phyloP scores from a whole-genome alignment of 2,113 vertebrate genomes.

The Morone saxatilis region DNA sequence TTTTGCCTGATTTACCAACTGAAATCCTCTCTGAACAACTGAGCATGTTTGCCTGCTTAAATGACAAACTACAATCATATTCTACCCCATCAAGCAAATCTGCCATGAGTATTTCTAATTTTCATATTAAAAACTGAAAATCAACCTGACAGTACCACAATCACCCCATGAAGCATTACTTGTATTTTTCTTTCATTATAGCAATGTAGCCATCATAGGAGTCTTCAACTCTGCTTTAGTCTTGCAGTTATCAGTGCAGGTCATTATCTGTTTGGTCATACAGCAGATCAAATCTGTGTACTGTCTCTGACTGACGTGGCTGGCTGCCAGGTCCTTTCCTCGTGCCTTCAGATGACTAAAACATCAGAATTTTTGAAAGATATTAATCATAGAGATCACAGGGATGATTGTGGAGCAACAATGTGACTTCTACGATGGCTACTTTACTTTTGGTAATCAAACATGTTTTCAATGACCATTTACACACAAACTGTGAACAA shows the following conservation, averaged over 20 bases:
- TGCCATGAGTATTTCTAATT: conserved; percentile 6
- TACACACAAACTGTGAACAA: conserved; percentile 52
- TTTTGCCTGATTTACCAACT: neutral
- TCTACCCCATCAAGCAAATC: neutral
- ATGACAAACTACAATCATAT: neutral
- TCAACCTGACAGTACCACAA: neutral
- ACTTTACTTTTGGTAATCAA: conserved; percentile 11
- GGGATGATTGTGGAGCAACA: neutral
- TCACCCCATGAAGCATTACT: neutral
- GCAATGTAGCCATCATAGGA: conserved; percentile 12
- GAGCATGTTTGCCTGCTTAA: neutral
- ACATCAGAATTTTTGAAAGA: conserved; percentile 20
- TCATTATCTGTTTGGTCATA: conserved; percentile 18
- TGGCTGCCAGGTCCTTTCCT: conserved; percentile 34
- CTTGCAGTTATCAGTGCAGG: conserved; percentile 9
- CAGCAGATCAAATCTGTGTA: conserved; percentile 29
- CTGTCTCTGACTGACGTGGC: conserved; percentile 14
- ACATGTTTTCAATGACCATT: conserved; percentile 41
- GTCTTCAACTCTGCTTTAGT: neutral
- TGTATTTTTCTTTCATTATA: neutral
- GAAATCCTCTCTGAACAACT: neutral
- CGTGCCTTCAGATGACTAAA: conserved; percentile 60
- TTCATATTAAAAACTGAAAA: conserved; percentile 15
- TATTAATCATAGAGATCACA: conserved; percentile 1
- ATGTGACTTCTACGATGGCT: conserved; percentile 20